A percentile compares a stretch with the other conserved stretches of the same genome.
Evolutionary conservation across 2,888 invertebrate species (phyloP).

Genomic region (Calameuta filiformis): DNA sequence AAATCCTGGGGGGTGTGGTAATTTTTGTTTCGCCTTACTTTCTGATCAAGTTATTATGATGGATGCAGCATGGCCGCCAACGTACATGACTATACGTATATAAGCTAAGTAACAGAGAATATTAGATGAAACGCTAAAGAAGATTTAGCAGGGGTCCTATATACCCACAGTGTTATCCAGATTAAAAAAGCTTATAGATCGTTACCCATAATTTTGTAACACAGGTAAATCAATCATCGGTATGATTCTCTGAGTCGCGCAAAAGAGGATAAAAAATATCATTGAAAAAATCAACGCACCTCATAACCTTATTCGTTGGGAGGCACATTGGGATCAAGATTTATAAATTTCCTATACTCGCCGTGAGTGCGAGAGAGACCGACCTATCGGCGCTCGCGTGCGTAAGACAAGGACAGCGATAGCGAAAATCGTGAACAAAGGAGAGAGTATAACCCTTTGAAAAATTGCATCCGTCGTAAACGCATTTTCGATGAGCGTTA

Average conservation of each 20-base stretch:
- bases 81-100: background rate
- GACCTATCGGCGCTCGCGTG: background rate
- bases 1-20: too few species aligned
- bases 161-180: background rate
- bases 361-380: background rate
- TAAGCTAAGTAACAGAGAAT: background rate
- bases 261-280: background rate
- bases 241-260: background rate
- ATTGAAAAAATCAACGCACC: background rate
- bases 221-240: background rate
- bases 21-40: background rate
- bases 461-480: background rate
- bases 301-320: background rate
- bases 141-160: background rate
- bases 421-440: background rate
- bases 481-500: background rate
- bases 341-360: background rate
- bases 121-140: background rate
- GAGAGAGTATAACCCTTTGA: background rate
- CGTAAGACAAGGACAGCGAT: background rate
- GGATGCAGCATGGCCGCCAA: background rate
- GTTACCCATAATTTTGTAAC: background rate
- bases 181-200: background rate
- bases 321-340: background rate
- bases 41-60: background rate